Evolutionary conservation across 2,113 vertebrate genomes (phyloP).

Genomic region (Coturnix japonica): DNA sequence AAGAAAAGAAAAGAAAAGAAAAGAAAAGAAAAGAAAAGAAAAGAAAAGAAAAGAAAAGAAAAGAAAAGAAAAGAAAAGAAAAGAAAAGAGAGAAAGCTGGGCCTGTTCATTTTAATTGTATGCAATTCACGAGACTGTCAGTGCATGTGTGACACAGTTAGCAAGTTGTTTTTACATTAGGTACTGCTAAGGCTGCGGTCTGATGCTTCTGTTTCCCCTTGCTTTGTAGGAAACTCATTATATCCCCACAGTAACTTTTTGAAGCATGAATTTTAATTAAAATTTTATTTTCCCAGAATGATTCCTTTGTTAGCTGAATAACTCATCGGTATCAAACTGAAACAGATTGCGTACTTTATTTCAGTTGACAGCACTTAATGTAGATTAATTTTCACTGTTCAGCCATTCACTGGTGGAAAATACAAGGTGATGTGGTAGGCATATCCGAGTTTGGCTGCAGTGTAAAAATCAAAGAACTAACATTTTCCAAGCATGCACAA

Average conservation of each 20-base stretch:
- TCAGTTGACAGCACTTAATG: constrained; percentile 9
- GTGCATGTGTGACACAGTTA: background rate
- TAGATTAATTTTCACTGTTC: background rate
- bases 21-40: no score
- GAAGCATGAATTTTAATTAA: background rate
- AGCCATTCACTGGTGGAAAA: background rate
- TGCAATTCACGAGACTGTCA: accelerated
- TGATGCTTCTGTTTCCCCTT: background rate
- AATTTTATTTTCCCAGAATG: background rate
- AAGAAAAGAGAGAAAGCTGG: background rate
- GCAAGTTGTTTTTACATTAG: background rate
- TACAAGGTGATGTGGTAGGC: background rate
- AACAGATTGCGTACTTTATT: background rate
- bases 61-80: no score
- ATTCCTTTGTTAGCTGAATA: background rate
- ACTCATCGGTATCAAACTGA: background rate
- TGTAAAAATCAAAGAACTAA: constrained; percentile 37
- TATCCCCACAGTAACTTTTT: background rate
- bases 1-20: no score
- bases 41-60: no score
- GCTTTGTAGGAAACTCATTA: background rate
- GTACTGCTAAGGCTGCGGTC: background rate
- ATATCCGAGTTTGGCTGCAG: background rate
- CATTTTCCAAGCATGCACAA: background rate
- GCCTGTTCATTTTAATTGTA: background rate